Percentiles rank a stretch among this genome's conserved stretches.
These are phyloP conservation scores for Oryzias celebensis DNA, from an alignment of 2,113 vertebrate species.

Conservation along the genomic window DNA sequence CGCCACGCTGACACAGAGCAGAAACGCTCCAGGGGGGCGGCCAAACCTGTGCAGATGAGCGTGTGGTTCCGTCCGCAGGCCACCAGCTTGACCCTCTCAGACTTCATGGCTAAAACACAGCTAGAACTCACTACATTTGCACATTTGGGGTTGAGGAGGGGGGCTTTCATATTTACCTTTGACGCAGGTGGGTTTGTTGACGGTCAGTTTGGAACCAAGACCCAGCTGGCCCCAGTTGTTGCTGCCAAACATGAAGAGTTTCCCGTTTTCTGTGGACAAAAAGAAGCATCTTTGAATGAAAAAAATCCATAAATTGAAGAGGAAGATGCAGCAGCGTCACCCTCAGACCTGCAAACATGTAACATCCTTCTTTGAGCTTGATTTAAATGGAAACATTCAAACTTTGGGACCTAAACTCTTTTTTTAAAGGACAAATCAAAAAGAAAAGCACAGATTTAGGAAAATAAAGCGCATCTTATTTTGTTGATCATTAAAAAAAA, in stretches of 20 bases:
- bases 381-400: no score
- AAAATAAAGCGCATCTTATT: no score
- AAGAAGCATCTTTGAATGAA: not conserved
- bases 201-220: slow-evolving; percentile 83
- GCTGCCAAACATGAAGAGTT: slow-evolving; percentile 94
- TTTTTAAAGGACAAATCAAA: no score
- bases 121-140: not conserved
- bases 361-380: no score
- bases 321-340: no score
- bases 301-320: no score
- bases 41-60: slow-evolving; percentile 88
- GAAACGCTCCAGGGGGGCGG: not conserved
- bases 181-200: slow-evolving; percentile 90
- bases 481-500: no score
- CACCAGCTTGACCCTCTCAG: slow-evolving; percentile 85
- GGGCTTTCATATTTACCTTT: slow-evolving; percentile 81
- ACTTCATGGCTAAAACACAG: slow-evolving; percentile 83
- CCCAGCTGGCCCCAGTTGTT: slow-evolving; percentile 97
- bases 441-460: no score
- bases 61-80: slow-evolving; percentile 96
- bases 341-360: no score
- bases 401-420: no score
- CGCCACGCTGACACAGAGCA: no score
- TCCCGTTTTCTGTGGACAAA: slow-evolving; percentile 84
- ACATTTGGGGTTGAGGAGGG: not conserved